Evolutionary conservation across 1,140 invertebrate species (phyloP), one percentile per base, ranked within the genome.

Genomic region (Drosophila burlai): DNA sequence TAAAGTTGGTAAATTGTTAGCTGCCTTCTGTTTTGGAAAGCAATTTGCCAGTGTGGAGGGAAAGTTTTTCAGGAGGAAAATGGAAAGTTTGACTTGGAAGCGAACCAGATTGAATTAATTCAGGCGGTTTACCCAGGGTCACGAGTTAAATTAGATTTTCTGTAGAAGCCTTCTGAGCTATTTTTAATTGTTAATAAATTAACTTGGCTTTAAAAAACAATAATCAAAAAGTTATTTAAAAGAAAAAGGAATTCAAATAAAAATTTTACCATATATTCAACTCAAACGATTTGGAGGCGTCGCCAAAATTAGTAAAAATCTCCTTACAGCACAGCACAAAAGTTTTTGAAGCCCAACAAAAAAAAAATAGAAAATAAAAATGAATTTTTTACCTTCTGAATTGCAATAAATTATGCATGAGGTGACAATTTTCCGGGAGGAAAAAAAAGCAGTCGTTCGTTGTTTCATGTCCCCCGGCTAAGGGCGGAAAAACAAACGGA

Each of bases 361-460:
- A 52, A 21, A 52, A 54, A 57, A 38, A 38, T 36, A 13, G 13
- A 15, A 64, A 24, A 76, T 72, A 74, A 90, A 90, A 73, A 76
- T 71, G 75, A 90, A 85, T 82, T 90, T 90, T 68, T 68, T 90
- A 90, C 82, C 79, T 80, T 60, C 46, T 54, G 71, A 76, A 90
- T 82, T 90, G 85, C 79, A 82, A 90, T 90, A 90, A 90, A 90
- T 90, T 90, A 90, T 90, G 85, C 86, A 90, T 90, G 85, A 90
- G 86, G 76, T 67, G 79, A 90, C 79, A 89, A 90, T 90, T 90
- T 90, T 85, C 68, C 68, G 24, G 64, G 31, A 68, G 63, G 49
- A 45, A 71, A 67, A 69, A 67, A 55, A 31, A 80, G 16, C 26
- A 55, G 5, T 16, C 54, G 34, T 34, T 36, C 34, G 54, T 55